Evolutionary conservation across 2,797 vertebrate species (phyloP).

Genomic region (Phoeniculus purpureus): DNA sequence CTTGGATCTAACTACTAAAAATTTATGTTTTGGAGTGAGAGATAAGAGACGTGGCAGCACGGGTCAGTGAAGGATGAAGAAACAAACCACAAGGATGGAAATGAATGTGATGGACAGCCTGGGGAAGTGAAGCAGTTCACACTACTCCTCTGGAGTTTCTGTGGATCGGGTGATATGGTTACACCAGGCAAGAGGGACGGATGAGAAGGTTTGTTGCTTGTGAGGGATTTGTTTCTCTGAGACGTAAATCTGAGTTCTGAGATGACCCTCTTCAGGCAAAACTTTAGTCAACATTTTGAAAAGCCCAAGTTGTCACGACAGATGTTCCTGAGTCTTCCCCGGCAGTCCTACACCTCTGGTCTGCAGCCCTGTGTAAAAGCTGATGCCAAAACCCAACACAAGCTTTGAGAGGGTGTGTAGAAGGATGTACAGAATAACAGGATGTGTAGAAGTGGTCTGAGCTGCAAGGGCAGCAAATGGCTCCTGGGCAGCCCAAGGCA

Average conservation of each 20-base stretch:
- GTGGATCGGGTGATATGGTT: neutral
- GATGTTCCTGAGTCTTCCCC: neutral
- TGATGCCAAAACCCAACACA: too few relatives aligned
- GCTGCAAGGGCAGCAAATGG: neutral
- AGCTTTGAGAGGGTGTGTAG: too few relatives aligned
- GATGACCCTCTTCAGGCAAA: neutral
- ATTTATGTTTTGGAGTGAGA: neutral
- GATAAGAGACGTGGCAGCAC: neutral
- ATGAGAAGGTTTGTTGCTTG: neutral
- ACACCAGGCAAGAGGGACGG: neutral
- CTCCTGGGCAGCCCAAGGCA: fast-evolving
- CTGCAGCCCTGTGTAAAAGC: neutral
- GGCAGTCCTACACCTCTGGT: neutral
- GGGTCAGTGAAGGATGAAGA: neutral
- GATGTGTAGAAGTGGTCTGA: neutral
- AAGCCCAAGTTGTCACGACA: neutral
- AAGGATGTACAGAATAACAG: too few relatives aligned
- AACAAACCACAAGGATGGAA: neutral
- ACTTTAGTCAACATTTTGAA: neutral
- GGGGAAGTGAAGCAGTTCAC: neutral
- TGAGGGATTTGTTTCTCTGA: neutral
- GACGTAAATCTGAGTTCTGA: neutral
- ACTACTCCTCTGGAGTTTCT: neutral
- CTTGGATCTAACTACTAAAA: neutral
- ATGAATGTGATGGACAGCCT: neutral